Conservation (phyloP, 2,797 vertebrate genomes). For the Dendrocincla tyrannina region DNA sequence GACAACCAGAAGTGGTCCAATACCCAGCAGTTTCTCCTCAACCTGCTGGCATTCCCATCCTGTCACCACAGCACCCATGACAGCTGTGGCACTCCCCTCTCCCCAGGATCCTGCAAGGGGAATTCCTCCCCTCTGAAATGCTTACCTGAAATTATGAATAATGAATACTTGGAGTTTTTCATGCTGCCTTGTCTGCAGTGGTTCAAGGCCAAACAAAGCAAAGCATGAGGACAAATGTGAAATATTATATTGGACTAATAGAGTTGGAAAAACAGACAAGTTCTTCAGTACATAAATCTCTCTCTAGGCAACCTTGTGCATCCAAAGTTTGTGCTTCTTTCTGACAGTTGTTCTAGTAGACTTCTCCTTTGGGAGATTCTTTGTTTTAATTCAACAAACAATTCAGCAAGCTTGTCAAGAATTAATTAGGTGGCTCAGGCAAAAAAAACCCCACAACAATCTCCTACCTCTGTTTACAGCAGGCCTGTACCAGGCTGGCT, state of each 20-base stretch:
- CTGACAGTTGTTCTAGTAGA: background rate
- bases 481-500: background rate
- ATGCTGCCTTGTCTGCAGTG: background rate
- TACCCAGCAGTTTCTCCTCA: background rate
- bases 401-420: conserved; percentile 19
- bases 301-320: rapidly evolving
- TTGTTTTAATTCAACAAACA: conserved; percentile 44
- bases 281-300: background rate
- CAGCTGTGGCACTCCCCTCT: background rate
- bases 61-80: rapidly evolving
- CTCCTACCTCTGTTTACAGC: background rate
- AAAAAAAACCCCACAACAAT: background rate
- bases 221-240: background rate
- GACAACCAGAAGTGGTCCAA: background rate
- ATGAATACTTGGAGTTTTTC: background rate
- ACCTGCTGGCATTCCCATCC: rapidly evolving
- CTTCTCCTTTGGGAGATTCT: background rate
- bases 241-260: background rate
- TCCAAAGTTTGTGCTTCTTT: background rate
- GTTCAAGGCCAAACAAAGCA: conserved; percentile 8
- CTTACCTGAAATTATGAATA: background rate
- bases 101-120: background rate
- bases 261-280: background rate
- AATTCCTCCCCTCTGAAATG: background rate
- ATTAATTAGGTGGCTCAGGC: conserved; percentile 24